Conservation (phyloP, 2,113 vertebrate species). For the Leiothrix lutea region DNA sequence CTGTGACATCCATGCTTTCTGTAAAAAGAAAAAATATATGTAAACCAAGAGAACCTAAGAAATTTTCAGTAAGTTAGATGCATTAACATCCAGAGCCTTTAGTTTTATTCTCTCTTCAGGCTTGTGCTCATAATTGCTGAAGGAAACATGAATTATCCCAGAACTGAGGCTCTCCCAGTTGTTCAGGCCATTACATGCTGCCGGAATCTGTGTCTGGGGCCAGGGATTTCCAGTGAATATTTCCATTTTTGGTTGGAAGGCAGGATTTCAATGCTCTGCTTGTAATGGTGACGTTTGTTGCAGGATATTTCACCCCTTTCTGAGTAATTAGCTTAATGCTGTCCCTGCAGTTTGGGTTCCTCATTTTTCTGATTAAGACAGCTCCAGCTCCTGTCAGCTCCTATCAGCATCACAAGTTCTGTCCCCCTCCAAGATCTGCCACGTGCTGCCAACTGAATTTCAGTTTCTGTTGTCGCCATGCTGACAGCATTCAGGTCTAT, state of each 20-base stretch:
- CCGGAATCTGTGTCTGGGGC: not conserved
- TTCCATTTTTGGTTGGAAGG: not conserved
- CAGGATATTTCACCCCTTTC: not conserved
- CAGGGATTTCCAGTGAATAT: not conserved
- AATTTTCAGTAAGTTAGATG: not conserved
- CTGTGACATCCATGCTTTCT: conserved; percentile 87
- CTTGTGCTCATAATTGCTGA: not conserved
- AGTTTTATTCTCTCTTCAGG: not conserved
- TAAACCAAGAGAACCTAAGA: not conserved
- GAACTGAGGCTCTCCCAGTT: not conserved
- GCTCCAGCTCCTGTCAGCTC: too few species aligned
- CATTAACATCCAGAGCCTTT: not conserved
- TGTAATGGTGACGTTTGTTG: not conserved
- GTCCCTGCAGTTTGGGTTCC: not conserved
- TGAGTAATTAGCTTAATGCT: not conserved
- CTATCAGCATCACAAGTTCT: not conserved
- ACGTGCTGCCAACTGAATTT: not conserved
- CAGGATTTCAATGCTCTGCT: not conserved
- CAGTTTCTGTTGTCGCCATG: not conserved
- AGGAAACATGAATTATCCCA: not conserved
- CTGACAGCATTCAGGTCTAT: not conserved
- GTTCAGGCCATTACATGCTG: not conserved
- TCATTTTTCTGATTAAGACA: not conserved
- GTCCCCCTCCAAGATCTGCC: not conserved
- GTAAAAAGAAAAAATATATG: conserved; percentile 39